phyloP scores from a whole-genome alignment of 2,888 invertebrate genomes.

The Macaria liturata region DNA sequence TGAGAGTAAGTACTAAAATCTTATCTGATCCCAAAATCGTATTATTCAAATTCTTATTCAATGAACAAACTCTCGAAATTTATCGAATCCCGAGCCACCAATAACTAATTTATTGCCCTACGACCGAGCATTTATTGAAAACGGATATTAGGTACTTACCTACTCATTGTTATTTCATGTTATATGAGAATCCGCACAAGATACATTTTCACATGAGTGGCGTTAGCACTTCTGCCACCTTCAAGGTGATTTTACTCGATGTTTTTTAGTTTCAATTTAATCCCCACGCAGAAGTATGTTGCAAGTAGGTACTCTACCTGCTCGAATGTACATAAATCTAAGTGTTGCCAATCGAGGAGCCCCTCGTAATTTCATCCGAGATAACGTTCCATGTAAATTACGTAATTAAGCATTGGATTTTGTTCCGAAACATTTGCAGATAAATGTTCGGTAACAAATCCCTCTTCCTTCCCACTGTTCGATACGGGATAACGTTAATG shows the following conservation, averaged over 20 bases:
- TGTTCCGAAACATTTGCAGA: slow-evolving; percentile 24
- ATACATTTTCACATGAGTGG: too few species aligned
- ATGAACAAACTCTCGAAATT: too few species aligned
- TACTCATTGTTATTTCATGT: too few species aligned
- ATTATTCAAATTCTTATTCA: too few species aligned
- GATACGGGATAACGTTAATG: slow-evolving; percentile 20
- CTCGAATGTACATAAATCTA: neutral
- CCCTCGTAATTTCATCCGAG: slow-evolving; percentile 37
- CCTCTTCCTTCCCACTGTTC: slow-evolving; percentile 16
- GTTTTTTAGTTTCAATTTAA: too few species aligned
- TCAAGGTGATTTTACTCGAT: too few species aligned
- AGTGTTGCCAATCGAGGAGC: slow-evolving; percentile 12
- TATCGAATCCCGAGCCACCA: neutral
- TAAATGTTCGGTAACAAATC: slow-evolving; percentile 27
- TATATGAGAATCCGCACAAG: neutral
- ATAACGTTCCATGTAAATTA: slow-evolving; percentile 42
- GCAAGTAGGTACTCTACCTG: too few species aligned
- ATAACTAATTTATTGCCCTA: slow-evolving; percentile 2
- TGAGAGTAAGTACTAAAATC: too few species aligned
- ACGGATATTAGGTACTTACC: neutral
- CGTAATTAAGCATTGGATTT: slow-evolving; percentile 36
- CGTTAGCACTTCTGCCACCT: too few species aligned
- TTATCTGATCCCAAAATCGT: too few species aligned
- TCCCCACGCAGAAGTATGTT: too few species aligned
- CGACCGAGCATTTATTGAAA: neutral